phyloP scores from a whole-genome alignment of 2,113 vertebrate genomes.

The Daboia siamensis region DNA sequence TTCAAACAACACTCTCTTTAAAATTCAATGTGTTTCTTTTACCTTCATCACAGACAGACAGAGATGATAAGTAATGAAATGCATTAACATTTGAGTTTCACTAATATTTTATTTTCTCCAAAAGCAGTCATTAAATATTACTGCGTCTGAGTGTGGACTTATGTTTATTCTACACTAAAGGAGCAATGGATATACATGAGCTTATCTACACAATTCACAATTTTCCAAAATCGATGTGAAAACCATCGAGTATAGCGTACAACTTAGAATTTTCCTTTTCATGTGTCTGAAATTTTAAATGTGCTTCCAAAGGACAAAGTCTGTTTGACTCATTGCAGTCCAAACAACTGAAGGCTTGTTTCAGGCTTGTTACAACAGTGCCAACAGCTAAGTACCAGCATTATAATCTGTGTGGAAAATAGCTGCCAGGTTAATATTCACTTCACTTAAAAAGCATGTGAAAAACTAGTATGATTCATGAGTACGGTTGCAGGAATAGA shows the following conservation, averaged over 20 bases:
- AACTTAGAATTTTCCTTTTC: background rate
- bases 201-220: background rate
- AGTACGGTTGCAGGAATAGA: slow-evolving; percentile 14
- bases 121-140: background rate
- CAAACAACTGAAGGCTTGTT: background rate
- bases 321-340: background rate
- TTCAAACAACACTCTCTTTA: background rate
- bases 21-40: slow-evolving; percentile 15
- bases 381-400: background rate
- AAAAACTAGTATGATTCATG: slow-evolving; percentile 12
- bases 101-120: background rate
- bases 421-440: background rate
- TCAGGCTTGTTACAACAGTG: background rate
- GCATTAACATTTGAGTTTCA: slow-evolving; percentile 5
- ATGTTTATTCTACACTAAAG: background rate
- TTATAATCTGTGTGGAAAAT: slow-evolving; percentile 6
- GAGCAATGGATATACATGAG: background rate
- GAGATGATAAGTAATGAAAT: slow-evolving; percentile 2
- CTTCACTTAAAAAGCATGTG: slow-evolving; percentile 4
- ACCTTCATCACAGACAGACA: slow-evolving; percentile 12
- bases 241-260: background rate
- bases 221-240: background rate
- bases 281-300: background rate
- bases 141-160: background rate
- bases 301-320: background rate